Evolutionary conservation across 2,797 vertebrate genomes (phyloP).

Genomic region (Oreochromis mossambicus): DNA sequence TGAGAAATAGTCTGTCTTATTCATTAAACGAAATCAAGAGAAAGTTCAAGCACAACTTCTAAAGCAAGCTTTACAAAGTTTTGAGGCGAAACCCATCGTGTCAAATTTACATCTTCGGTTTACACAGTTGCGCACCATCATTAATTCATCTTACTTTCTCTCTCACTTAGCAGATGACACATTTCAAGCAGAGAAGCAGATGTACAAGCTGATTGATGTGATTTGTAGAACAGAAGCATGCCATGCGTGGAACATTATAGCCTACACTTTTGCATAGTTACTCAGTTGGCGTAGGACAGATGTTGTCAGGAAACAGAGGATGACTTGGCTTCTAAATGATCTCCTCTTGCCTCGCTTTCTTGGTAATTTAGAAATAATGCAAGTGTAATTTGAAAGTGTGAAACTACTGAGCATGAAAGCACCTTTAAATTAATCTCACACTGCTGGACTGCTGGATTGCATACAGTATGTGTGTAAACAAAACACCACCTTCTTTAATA

Average conservation of each 20-base stretch:
- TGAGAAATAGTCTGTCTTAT: neutral
- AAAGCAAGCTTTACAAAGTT: slow-evolving; percentile 5
- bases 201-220: slow-evolving; percentile 55
- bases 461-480: neutral
- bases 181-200: slow-evolving; percentile 57
- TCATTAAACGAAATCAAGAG: neutral
- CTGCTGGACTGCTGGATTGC: neutral
- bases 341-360: neutral
- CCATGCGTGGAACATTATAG: slow-evolving; percentile 34
- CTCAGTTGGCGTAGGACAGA: slow-evolving; percentile 31
- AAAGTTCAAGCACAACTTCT: neutral
- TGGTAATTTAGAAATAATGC: slow-evolving; percentile 14
- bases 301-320: slow-evolving; percentile 36
- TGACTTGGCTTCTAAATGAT: slow-evolving; percentile 36
- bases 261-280: slow-evolving; percentile 23
- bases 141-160: slow-evolving; percentile 49
- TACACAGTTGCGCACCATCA: slow-evolving; percentile 27
- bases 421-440: neutral
- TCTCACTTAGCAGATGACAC: slow-evolving; percentile 49
- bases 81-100: neutral
- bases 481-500: neutral
- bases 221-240: slow-evolving; percentile 46
- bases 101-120: slow-evolving; percentile 12
- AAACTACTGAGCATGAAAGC: slow-evolving; percentile 7
- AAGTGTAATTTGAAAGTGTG: neutral